A percentile compares a stretch with the other conserved stretches of the same genome.
phyloP scores from a whole-genome alignment of 2,797 vertebrate species.

The Eulemur albifrons region DNA sequence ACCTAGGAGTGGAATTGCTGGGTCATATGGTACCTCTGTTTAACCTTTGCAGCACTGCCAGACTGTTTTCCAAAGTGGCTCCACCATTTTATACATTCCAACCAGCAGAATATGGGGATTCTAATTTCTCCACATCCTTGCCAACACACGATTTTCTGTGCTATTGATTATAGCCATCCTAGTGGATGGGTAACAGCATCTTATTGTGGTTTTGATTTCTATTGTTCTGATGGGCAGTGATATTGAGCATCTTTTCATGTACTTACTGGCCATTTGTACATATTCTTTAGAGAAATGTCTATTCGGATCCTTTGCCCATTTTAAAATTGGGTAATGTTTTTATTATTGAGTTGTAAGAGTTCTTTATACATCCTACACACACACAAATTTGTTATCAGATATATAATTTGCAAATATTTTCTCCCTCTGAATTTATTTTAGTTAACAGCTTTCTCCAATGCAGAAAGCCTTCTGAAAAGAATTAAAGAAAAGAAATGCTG shows the following conservation, averaged over 20 bases:
- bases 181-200: background rate
- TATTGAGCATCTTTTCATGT: background rate
- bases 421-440: background rate
- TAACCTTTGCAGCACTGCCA: background rate
- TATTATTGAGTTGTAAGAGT: background rate
- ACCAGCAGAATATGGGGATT: background rate
- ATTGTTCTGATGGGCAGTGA: background rate
- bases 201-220: background rate
- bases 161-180: background rate
- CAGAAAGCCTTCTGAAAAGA: background rate
- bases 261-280: background rate
- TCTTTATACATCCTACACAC: background rate
- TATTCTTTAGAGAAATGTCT: background rate
- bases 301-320: background rate
- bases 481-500: background rate
- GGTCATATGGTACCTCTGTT: background rate
- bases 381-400: background rate
- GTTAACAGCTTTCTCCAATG: background rate
- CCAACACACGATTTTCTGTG: background rate
- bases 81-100: background rate
- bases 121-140: background rate
- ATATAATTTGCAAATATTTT: constrained; percentile 15
- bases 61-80: background rate
- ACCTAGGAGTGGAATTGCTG: background rate
- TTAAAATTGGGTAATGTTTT: background rate